Base-by-base conservation (phyloP, 2,113 vertebrate species). In the Ptychochromis oligacanthus region DNA sequence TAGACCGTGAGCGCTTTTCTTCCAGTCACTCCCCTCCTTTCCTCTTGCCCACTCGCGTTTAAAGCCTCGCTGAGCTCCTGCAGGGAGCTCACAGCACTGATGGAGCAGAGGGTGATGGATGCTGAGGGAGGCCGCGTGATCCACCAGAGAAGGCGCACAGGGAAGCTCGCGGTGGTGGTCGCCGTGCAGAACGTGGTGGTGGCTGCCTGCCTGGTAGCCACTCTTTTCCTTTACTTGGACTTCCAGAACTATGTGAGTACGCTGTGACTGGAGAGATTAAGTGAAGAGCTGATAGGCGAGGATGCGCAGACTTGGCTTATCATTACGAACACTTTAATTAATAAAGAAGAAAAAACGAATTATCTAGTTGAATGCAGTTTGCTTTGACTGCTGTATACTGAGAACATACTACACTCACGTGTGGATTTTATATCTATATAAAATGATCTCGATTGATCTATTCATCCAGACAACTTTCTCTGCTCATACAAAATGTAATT, bases 121-220 rank as follows among this genome's bases (percentile, higher is more conserved):
- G 89, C 77, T 20, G 84, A 90, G n/a, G 24, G 57, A 6, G 81
- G 38, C 13, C 55, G 75, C 52, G 79, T 17, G 75, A 6, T 70
- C 12, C 61, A 20, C 17, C 84, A 15, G 74, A 7, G 28, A 34
- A 3, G 9, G 22, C 60, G 80, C 77, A 4, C 18, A 0, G 26
- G 80, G 31, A 86, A 17, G 79, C 78, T 93, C 1, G 80, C 77
- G 49, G 46, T 88, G 52, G 26, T 92, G 10, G 57, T 93, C 4
- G 62, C 74, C 4, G 65, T 87, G 67, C 94, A 90, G 85, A 91
- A 83, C 77, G 2, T 89, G 54, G 58, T 95, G 72, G 78, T 94
- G 86, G 67, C 34, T 2, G 55, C 82, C 15, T 93, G 92, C 67
- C 55, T 95, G 17, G 3, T 78, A 2, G n/a, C 83, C 55, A 87